Conservation (phyloP, 2,888 invertebrate genomes). For the Eudemis profundana region DNA sequence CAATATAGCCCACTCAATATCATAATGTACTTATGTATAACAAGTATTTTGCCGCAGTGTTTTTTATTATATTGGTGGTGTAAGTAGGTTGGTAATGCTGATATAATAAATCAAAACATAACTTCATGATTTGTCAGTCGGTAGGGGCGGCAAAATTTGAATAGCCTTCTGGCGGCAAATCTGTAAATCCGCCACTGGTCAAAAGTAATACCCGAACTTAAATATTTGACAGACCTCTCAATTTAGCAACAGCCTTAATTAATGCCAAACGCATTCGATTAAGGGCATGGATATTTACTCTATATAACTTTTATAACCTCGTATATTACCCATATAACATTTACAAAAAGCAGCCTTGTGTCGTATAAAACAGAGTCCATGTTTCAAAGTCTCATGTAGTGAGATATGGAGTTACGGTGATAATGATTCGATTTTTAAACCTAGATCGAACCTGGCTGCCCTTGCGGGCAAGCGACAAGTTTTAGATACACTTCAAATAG, state of each 20-base stretch:
- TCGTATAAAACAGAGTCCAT: not conserved
- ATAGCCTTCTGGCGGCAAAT: too few species aligned
- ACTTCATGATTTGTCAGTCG: too few species aligned
- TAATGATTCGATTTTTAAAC: slow-evolving; percentile 26
- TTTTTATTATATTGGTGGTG: too few species aligned
- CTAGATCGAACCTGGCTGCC: slow-evolving; percentile 48
- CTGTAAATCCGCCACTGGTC: not conserved
- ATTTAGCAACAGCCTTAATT: slow-evolving; percentile 22
- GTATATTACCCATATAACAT: not conserved
- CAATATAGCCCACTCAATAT: too few species aligned
- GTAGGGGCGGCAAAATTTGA: too few species aligned
- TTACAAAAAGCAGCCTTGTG: not conserved
- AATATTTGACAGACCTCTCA: slow-evolving; percentile 22
- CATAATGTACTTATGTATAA: too few species aligned
- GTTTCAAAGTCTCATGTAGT: not conserved
- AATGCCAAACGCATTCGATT: slow-evolving; percentile 36
- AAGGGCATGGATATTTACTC: slow-evolving; percentile 44
- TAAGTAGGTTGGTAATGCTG: too few species aligned
- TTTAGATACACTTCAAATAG: slow-evolving; percentile 45
- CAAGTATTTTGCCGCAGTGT: too few species aligned
- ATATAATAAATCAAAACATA: too few species aligned
- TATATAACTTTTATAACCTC: slow-evolving; percentile 9
- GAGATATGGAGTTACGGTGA: slow-evolving; percentile 8
- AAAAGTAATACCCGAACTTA: not conserved
- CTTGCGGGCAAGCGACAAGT: slow-evolving; percentile 50